Evolutionary conservation across 2,797 vertebrate genomes (phyloP).

Genomic region (Eidolon dupreanum): DNA sequence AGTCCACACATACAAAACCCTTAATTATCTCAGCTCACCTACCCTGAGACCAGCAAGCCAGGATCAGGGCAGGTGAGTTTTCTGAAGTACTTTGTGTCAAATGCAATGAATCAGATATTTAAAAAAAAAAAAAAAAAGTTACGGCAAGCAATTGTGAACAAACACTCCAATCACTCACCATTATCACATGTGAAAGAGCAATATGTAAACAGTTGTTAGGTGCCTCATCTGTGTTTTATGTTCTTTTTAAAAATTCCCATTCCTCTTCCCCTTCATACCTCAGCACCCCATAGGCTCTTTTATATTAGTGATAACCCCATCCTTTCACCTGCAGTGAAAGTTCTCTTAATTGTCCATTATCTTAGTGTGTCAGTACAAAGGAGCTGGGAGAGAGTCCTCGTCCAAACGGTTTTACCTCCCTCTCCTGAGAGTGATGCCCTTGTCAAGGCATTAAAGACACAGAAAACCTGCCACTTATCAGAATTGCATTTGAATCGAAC

Average conservation of each 20-base stretch:
- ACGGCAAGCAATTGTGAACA: constrained; percentile 36
- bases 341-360: constrained; percentile 88
- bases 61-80: too few species aligned
- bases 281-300: constrained; percentile 77
- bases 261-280: constrained; percentile 61
- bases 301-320: constrained; percentile 83
- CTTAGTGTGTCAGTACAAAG: constrained; percentile 87
- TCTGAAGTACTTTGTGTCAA: too few species aligned
- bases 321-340: constrained; percentile 81
- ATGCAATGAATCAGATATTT: too few species aligned
- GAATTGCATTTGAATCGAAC: constrained; percentile 87
- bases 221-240: constrained; percentile 53
- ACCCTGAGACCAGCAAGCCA: too few species aligned
- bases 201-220: constrained; percentile 49
- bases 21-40: too few species aligned
- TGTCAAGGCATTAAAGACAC: constrained; percentile 87
- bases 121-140: background rate
- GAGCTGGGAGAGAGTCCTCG: constrained; percentile 79
- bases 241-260: constrained; percentile 60
- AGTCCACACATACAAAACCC: background rate
- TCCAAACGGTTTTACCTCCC: constrained; percentile 85
- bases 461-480: constrained; percentile 87
- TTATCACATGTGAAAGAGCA: constrained; percentile 60
- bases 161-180: constrained; percentile 46
- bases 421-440: constrained; percentile 89